A percentile compares a stretch with the other conserved stretches of the same genome.
These are phyloP conservation scores for Strix uralensis DNA, from an alignment of 2,113 vertebrate species.

Conservation along the genomic window DNA sequence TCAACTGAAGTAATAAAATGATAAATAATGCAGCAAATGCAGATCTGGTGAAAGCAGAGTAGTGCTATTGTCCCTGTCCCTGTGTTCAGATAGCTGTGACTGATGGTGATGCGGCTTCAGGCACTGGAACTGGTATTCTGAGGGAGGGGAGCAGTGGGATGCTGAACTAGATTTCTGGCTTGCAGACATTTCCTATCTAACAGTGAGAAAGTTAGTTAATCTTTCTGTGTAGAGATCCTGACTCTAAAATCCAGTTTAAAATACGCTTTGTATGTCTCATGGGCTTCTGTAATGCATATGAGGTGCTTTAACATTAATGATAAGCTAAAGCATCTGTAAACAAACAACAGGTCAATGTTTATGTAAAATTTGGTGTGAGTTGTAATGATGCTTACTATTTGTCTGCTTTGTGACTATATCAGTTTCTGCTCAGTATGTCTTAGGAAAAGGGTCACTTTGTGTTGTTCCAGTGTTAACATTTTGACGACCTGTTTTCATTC, in stretches of 20 bases:
- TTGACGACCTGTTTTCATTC: neutral
- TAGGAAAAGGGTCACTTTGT: rapidly evolving
- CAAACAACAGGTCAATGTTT: neutral
- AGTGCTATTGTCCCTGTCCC: neutral
- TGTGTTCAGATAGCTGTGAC: rapidly evolving
- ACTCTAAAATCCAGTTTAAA: neutral
- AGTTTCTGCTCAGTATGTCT: neutral
- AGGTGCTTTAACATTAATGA: neutral
- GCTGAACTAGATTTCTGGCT: neutral
- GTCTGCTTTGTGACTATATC: neutral
- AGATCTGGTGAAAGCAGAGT: neutral
- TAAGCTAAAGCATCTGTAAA: neutral
- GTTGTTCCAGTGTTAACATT: neutral
- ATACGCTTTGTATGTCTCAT: neutral
- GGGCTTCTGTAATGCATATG: neutral
- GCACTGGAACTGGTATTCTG: neutral
- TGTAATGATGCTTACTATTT: neutral
- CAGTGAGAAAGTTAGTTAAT: neutral
- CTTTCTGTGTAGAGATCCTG: neutral
- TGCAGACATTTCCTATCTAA: neutral
- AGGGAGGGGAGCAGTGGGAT: neutral
- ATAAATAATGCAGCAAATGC: neutral
- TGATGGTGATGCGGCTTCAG: neutral
- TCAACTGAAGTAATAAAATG: neutral
- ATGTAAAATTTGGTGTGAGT: neutral